Evolutionary conservation across 2,888 invertebrate genomes (phyloP).

Genomic region (Eumerus sabulonum): DNA sequence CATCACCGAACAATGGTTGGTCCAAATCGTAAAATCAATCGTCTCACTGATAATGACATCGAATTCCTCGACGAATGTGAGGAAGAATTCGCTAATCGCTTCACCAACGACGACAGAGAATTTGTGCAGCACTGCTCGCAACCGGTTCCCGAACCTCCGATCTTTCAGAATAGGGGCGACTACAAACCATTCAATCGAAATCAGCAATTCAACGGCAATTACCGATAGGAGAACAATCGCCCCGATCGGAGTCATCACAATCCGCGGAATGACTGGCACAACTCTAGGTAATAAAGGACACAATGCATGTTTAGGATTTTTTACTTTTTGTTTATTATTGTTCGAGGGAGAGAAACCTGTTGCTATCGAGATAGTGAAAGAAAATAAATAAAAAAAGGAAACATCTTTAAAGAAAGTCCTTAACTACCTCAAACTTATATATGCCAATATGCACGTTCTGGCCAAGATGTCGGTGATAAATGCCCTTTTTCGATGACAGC

Average conservation of each 20-base stretch:
- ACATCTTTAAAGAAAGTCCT: conserved; percentile 55
- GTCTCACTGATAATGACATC: conserved; percentile 81
- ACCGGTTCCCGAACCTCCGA: conserved; percentile 81
- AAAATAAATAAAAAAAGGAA: conserved; percentile 32
- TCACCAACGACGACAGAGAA: conserved; percentile 82
- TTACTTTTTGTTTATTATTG: conserved; percentile 28
- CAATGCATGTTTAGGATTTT: conserved; percentile 1
- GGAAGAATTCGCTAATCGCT: conserved; percentile 82
- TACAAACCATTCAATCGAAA: conserved; percentile 47
- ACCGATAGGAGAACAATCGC: conserved; percentile 57
- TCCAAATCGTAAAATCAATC: conserved; percentile 79
- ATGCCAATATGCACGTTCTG: too few species aligned
- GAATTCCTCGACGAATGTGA: conserved; percentile 83
- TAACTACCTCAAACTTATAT: too few species aligned
- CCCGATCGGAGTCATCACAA: conserved; percentile 12
- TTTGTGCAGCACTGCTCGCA: conserved; percentile 80
- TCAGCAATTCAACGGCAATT: conserved; percentile 10
- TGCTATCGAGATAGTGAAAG: conserved; percentile 28
- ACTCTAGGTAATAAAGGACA: conserved; percentile 14
- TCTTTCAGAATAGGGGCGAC: conserved; percentile 81
- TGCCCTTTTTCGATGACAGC: too few species aligned
- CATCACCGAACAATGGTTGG: conserved; percentile 78
- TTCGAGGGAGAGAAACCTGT: conserved; percentile 54
- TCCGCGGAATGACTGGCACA: conserved; percentile 41
- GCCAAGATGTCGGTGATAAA: too few species aligned